Evolutionary conservation across 2,888 invertebrate species (phyloP).

Genomic region (Polyploca ridens): DNA sequence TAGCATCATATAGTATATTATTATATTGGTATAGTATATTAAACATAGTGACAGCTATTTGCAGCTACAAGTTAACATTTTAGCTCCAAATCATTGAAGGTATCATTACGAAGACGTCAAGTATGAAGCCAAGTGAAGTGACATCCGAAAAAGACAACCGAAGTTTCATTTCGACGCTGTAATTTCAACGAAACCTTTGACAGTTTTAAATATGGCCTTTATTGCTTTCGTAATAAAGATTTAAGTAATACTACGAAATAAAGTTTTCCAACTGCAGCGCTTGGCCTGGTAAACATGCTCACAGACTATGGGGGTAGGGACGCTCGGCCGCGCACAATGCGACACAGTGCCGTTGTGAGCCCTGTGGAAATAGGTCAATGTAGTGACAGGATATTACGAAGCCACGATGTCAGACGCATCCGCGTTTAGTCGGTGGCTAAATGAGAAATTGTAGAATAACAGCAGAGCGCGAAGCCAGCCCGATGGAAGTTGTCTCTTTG

Average conservation of each 20-base stretch:
- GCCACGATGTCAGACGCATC: constrained; percentile 73
- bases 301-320: constrained; percentile 32
- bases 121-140: constrained; percentile 55
- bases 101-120: constrained; percentile 58
- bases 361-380: constrained; percentile 64
- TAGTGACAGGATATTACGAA: constrained; percentile 79
- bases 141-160: constrained; percentile 57
- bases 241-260: constrained; percentile 55
- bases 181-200: constrained; percentile 71
- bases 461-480: background rate
- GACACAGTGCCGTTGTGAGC: constrained; percentile 45
- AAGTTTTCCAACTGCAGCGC: constrained; percentile 40
- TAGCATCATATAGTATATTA: no score
- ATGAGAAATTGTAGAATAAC: constrained; percentile 74
- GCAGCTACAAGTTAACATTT: background rate
- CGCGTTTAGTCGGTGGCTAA: constrained; percentile 66
- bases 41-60: no score
- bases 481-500: constrained; percentile 31
- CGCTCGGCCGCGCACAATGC: constrained; percentile 33
- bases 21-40: no score
- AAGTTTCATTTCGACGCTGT: constrained; percentile 74
- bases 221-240: constrained; percentile 78
- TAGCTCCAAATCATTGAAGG: constrained; percentile 24
- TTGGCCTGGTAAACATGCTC: background rate
- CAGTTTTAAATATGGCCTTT: constrained; percentile 72